Base-by-base conservation (phyloP, 1,140 invertebrate species). In the Medauroidea extradentata region DNA sequence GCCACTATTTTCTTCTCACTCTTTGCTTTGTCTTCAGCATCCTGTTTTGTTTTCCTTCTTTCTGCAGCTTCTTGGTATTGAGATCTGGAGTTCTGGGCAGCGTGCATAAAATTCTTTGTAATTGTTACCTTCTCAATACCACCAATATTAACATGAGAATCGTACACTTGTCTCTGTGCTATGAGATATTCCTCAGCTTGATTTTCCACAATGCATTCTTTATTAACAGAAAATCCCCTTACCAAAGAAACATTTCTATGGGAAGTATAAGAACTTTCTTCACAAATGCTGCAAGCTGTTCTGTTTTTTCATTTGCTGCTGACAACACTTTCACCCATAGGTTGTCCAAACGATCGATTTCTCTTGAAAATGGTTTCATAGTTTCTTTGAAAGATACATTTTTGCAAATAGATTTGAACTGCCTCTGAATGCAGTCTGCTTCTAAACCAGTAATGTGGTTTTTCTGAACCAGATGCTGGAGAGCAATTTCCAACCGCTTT, bases 151-250 rank as follows among this genome's bases (percentile, higher is more conserved):
- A 21, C 18, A 11, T 61, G 46, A 43, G 61, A 29, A 53, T 64
- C 63, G 25, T 60, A 60, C 24, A 60, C 52, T 38, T 53, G 48
- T n/a, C 59, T 25, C 13, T 65, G 64, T 25, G 64, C 64, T 24
- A 65, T 54, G 18, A 65, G 43, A 7, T 57, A 61, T 42, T 54
- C 46, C 14, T 61, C 25, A 24, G 53, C 21, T 14, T 42, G 52
- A 51, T 65, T 63, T 59, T 65, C 62, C 1, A 63, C 39, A 13
- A 65, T 13, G 25, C 52, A 56, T 14, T 65, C 59, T 49, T 61
- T 63, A 53, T 65, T 65, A 13, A 60, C 48, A 19, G 63, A 65
- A 49, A 65, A 65, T 38, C 64, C 59, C 50, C 59, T 59, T 34
- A 7, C 29, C 11, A 34, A 11, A 7, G 29, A 11, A 7, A 11